Base-by-base conservation (phyloP, 2,797 vertebrate genomes). In the Leptodactylus fallax region DNA sequence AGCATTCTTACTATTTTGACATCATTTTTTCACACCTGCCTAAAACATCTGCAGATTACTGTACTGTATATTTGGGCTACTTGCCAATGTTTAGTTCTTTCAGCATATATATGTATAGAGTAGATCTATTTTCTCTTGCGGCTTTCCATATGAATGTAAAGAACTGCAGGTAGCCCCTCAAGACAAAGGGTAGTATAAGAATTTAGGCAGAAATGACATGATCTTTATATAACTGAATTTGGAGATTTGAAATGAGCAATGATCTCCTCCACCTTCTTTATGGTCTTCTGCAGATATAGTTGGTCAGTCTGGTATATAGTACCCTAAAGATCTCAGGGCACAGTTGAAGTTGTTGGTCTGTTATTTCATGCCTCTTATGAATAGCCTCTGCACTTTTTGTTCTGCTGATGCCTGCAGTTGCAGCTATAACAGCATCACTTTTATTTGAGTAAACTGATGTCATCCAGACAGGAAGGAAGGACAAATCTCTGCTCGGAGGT, bases 391-490 rank as follows among this genome's bases (percentile, higher is more conserved):
- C 19, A 49, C 72, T 51, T 51, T 19, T 19, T 47, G 7, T 2
- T 19, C 10, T 49, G 9, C 36, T 5, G 47, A 19, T 7, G 16
- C 9, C 69, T 12, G n/a, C 63, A 65, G 23, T 23, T 3, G 7
- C 45, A 9, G 19, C 45, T 51, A 27, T 49, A 76, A 51, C 36
- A 47, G 23, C 47, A 76, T 76, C 3, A 3, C 47, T 76, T 76
- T 53, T 77, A 53, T 13, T 77, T 23, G 49, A 53, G 21, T 77
- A 77, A 77, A 77, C 74, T 51, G 9, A 53, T 77, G 74, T 77
- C 49, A 77, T 53, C 74, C 74, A 23, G 74, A 23, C 74, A 23
- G 74, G 78, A 77, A 77, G 74, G 74, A 53, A 51, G 74, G 49
- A 76, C 17, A 51, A 53, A 53, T 13, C 74, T 77, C 17, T 23